Base-by-base conservation (phyloP, 2,113 vertebrate genomes). In the Paralichthys olivaceus region DNA sequence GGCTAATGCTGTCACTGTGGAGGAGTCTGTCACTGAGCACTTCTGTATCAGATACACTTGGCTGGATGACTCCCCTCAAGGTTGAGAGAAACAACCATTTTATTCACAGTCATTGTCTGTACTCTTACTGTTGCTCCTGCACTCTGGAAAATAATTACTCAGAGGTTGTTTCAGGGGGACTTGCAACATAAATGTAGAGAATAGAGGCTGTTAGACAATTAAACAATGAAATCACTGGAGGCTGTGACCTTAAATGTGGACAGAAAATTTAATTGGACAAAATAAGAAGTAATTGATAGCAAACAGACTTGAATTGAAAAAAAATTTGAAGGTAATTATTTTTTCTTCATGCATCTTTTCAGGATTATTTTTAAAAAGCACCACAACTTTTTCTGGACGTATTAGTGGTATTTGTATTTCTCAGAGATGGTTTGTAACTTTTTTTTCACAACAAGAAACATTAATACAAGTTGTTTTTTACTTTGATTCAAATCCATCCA, bases 21-120 rank as follows among this genome's bases (percentile, higher is more conserved):
- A 60, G 75, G 67, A 51, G 67, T 73, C 68, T 73, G 78, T 71
- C 81, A 75, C 47, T 28, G 69, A 76, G 78, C 65, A 71, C 67
- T 60, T 69, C 61, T 70, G 72, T 73, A 79, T 72, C 68, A 72
- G 58, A 81, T 45, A 76, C 56, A 81, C 65, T 71, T 32, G 54
- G 51, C 80, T 73, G 45, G 32, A 78, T 55, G 59, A 75, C 28
- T 47, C 37, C 20, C 58, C 68, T 75, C 19, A 72, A 79, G 74
- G 76, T 37, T 61, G 56, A 83, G 55, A 54, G 51, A 23, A 72
- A 76, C 22, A 80, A 53, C 28, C 22, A 34, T 76, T 86, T 68
- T 56, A 32, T 70, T 87, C 45, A 4, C 45, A 49, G 45, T 49
- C 6, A 7, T 7, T 19, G 37, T 34, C 37, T 71, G 60, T 64